Conservation (phyloP, 2,113 vertebrate genomes). For the Toxotes jaculatrix region DNA sequence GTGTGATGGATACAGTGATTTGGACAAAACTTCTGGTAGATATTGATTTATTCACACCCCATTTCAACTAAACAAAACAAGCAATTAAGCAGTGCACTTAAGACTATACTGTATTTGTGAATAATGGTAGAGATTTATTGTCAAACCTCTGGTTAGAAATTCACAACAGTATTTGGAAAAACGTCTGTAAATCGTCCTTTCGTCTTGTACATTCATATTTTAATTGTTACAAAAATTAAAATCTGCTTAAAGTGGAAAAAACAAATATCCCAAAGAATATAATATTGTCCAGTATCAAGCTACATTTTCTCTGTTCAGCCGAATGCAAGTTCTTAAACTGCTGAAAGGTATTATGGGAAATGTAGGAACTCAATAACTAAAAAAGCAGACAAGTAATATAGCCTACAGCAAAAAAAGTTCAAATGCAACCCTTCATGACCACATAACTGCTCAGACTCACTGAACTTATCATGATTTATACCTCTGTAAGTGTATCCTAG, state of each 20-base stretch:
- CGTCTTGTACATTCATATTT: no score
- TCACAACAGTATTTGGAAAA: not conserved
- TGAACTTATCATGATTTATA: conserved; percentile 21
- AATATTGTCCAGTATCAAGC: not conserved
- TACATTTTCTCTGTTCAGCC: not conserved
- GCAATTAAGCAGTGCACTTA: not conserved
- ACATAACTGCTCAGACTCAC: not conserved
- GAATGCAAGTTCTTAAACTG: not conserved
- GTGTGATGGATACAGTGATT: not conserved
- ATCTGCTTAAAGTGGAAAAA: not conserved
- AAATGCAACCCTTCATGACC: not conserved
- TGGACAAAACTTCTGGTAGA: no score
- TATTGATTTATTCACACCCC: not conserved
- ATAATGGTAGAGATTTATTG: not conserved
- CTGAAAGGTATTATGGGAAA: not conserved
- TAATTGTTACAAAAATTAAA: not conserved
- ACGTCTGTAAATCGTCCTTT: no score
- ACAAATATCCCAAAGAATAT: not conserved
- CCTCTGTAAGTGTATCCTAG: conserved; percentile 18
- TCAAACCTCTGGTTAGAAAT: not conserved
- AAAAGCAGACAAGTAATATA: not conserved
- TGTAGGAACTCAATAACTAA: not conserved
- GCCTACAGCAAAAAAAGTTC: not conserved
- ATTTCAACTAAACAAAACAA: not conserved
- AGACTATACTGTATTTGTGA: not conserved